Evolutionary conservation across 2,797 vertebrate genomes (phyloP), one percentile per base, ranked within the genome.

Genomic region (Gambelia wislizenii): DNA sequence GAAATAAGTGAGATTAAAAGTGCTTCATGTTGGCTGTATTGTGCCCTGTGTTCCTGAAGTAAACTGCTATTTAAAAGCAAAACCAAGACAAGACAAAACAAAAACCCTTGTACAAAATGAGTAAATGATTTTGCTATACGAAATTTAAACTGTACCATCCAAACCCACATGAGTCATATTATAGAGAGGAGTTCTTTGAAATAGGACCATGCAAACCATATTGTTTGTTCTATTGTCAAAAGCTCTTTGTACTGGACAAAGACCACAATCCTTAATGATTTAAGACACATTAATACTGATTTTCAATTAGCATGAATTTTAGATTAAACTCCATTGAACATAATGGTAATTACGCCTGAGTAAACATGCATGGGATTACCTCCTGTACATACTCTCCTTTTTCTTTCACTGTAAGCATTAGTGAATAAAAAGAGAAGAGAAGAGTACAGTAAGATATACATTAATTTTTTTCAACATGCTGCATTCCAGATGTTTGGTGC

Each of bases 101-200:
- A 59, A 59, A 33, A 44, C 6, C 16, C 12, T 6, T 88, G 6
- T 39, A 61, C 64, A 77, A 59, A 33, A 64, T 42, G 16, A 14
- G 13, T 22, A n/a, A 30, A 64, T 22, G n/a, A 27, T 83, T 52
- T 52, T 2, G 5, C 56, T 56, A 6, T 72, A 39, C 81, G 30
- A 72, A 70, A 64, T 16, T 61, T n/a, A 42, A 16, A 16, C 42
- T 2, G 85, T 67, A 6, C 2, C 44, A 39, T 12, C 0, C 72
- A 69, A 84, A 69, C 20, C 22, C 36, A 79, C 2, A 79, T 25
- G 80, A 93, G 82, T 61, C 4, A 86, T 52, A 89, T 80, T 27
- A 1, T 7, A 72, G 33, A 20, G 8, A 12, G 0, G 3, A 47
- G 33, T 20, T 77, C 14, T 2, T 76, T 78, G 61, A 64, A 77